Evolutionary conservation across 1,140 invertebrate species (phyloP).

Genomic region (Dendrolimus punctatus): DNA sequence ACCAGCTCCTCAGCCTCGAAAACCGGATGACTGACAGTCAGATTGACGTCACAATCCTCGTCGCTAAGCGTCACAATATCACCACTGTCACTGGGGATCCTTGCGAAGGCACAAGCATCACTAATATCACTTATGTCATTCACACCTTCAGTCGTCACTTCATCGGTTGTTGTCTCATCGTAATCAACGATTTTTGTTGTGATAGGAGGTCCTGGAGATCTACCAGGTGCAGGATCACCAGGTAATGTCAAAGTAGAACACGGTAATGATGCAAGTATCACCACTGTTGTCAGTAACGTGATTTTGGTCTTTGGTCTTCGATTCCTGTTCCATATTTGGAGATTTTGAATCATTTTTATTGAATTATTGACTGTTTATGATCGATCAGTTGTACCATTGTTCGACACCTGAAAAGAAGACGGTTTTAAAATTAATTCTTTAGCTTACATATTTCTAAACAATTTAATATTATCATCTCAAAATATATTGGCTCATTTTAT

Average conservation of each 20-base stretch:
- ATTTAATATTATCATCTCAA: too few species aligned
- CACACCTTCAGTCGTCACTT: slow-evolving; percentile 25
- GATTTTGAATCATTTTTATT: neutral
- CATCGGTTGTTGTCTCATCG: slow-evolving; percentile 14
- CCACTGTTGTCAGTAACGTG: slow-evolving; percentile 27
- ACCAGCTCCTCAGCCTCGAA: slow-evolving; percentile 51
- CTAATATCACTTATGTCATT: slow-evolving; percentile 23
- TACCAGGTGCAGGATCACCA: slow-evolving; percentile 54
- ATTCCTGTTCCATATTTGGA: neutral
- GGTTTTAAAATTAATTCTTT: too few species aligned
- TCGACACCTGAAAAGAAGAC: too few species aligned
- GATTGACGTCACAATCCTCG: slow-evolving; percentile 52
- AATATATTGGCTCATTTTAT: too few species aligned
- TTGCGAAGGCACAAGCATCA: slow-evolving; percentile 54
- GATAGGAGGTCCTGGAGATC: slow-evolving; percentile 54
- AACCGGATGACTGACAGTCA: slow-evolving; percentile 51
- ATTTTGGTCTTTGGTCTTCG: slow-evolving; percentile 34
- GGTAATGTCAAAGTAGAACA: slow-evolving; percentile 48
- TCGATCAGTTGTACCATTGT: too few species aligned
- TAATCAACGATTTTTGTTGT: slow-evolving; percentile 10
- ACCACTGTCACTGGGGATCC: slow-evolving; percentile 53
- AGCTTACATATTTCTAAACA: too few species aligned
- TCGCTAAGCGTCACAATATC: slow-evolving; percentile 51
- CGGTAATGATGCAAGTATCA: slow-evolving; percentile 44
- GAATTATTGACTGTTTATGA: neutral